Evolutionary conservation across 2,797 vertebrate species (phyloP).

Genomic region (Onychomys torridus): DNA sequence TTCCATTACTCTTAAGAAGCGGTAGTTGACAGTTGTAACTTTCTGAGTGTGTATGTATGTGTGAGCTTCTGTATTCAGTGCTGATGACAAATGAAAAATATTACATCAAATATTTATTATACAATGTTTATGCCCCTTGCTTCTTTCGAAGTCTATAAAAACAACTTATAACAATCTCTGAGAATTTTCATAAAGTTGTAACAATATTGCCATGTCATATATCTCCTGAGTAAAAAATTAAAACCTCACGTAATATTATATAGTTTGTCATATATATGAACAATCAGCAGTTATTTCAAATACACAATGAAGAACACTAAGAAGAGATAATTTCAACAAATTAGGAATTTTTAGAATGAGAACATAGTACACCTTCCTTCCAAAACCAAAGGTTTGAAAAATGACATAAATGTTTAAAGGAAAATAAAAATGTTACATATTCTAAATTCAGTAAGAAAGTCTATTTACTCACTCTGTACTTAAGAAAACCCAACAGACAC

Average conservation of each 20-base stretch:
- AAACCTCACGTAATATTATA: background rate
- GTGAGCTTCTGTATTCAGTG: background rate
- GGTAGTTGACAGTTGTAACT: background rate
- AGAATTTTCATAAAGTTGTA: background rate
- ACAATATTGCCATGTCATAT: background rate
- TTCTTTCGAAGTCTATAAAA: background rate
- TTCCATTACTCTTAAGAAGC: background rate
- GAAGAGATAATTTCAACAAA: background rate
- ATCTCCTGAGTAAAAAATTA: constrained; percentile 12
- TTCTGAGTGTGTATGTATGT: background rate
- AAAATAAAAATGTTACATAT: constrained; percentile 8
- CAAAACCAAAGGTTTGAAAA: background rate
- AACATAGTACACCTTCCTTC: background rate
- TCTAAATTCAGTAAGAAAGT: background rate
- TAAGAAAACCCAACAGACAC: background rate
- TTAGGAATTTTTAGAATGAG: background rate
- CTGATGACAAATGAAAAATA: background rate
- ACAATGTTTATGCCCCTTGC: background rate
- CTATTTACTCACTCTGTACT: background rate
- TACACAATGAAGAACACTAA: background rate
- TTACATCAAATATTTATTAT: background rate
- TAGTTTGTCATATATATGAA: too few relatives aligned
- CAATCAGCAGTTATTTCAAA: background rate
- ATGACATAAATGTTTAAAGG: background rate
- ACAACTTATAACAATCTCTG: background rate